These are phyloP conservation scores for Melolontha melolontha DNA, from an alignment of 2,888 invertebrate species.

Conservation along the genomic window DNA sequence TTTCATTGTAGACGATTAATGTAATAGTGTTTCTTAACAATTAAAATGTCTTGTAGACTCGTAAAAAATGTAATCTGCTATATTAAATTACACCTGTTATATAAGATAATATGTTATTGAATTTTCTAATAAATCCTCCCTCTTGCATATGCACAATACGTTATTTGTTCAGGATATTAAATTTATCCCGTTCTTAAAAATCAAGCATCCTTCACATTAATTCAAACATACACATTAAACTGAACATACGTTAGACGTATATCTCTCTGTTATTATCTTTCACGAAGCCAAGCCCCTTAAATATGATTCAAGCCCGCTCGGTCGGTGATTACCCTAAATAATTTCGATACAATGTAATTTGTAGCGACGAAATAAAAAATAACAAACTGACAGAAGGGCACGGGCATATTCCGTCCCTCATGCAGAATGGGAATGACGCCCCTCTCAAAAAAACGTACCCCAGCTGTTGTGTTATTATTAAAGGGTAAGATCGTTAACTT, in stretches of 20 bases:
- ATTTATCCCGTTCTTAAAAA: slow-evolving; percentile 7
- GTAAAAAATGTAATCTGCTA: no score
- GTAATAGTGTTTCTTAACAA: no score
- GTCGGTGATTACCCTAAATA: slow-evolving; percentile 37
- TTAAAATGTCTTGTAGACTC: no score
- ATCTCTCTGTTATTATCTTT: slow-evolving; percentile 25
- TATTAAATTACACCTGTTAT: no score
- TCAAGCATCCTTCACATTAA: slow-evolving; percentile 18
- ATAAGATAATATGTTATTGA: no score
- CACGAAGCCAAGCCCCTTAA: slow-evolving; percentile 1
- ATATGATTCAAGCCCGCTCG: slow-evolving; percentile 4
- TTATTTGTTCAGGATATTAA: slow-evolving; percentile 18
- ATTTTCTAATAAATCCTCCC: no score
- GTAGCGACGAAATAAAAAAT: slow-evolving; percentile 35
- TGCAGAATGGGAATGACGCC: not conserved
- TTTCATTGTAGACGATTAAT: no score
- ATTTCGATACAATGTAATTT: slow-evolving; percentile 41
- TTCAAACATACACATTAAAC: slow-evolving; percentile 17
- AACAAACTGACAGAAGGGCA: slow-evolving; percentile 29
- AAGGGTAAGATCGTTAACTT: slow-evolving; percentile 51
- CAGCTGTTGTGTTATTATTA: slow-evolving; percentile 47
- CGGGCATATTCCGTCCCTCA: slow-evolving; percentile 1
- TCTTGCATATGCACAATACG: no score
- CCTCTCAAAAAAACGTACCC: slow-evolving; percentile 45
- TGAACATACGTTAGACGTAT: slow-evolving; percentile 2